phyloP scores from a whole-genome alignment of 2,113 vertebrate genomes.

The Malurus cyaneus region DNA sequence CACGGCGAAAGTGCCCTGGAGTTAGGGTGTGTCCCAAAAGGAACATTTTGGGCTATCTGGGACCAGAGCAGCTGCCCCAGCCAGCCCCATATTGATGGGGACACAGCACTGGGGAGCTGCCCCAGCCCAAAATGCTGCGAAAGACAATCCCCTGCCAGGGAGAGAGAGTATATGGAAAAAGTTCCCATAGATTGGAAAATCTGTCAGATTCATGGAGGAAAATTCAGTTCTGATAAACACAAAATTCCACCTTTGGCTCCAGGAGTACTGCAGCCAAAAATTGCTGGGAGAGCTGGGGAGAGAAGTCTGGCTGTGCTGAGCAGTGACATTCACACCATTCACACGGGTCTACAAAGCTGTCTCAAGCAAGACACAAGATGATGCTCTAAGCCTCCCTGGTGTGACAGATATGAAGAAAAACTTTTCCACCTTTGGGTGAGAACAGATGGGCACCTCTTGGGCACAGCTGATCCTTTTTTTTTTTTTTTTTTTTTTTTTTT shows the following conservation, averaged over 20 bases:
- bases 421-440: neutral
- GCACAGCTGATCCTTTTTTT: neutral
- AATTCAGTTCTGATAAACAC: neutral
- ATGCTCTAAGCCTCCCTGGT: neutral
- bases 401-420: neutral
- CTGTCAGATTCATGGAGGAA: neutral
- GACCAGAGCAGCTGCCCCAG: neutral
- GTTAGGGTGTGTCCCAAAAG: neutral
- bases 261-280: neutral
- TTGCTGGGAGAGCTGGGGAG: neutral
- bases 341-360: neutral
- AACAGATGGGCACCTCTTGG: neutral
- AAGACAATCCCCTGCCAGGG: neutral
- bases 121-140: neutral
- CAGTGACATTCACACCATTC: neutral
- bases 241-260: neutral
- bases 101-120: neutral
- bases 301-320: neutral
- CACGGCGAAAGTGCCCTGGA: neutral
- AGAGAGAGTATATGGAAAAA: neutral
- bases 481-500: neutral
- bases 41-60: too few relatives aligned
- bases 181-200: neutral
- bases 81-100: rapidly evolving
- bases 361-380: rapidly evolving